Base-by-base conservation (phyloP, 2,888 invertebrate genomes). In the Scaptodrosophila latifasciaeformis region DNA sequence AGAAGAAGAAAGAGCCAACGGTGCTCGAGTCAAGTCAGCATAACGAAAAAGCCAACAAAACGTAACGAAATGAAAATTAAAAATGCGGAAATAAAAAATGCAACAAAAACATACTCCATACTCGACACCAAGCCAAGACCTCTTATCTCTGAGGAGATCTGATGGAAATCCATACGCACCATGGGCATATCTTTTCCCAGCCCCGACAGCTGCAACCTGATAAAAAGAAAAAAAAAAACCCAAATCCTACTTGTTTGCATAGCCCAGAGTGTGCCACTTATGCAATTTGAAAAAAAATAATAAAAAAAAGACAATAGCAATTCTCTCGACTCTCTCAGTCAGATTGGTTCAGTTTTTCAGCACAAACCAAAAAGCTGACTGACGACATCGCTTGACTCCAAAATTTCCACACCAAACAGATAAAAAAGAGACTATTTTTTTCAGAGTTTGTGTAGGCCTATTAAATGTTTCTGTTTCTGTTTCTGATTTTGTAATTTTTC, bases 251-350 rank as follows among this genome's bases (percentile, higher is more conserved):
- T n/a, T n/a, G n/a, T n/a, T 31, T 31, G 4, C 10, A 2, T 10
- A 7, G 31, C 31, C 9, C 31, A 27, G 5, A 9, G n/a, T 31
- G 31, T 31, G 9, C 0, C 71, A 71, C 72, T 71, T 72, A 67
- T 77, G 67, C 67, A 77, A 74, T 71, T 71, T 75, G 68, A n/a
- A 30, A 48, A 29, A 39, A 49, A 30, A 29, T 19, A 18, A 1
- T 19, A 10, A 13, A 34, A 21, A 15, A 34, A 46, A 34, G 18
- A 46, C 31, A 21, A 46, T 45, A 21, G 15, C 13, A 48, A 24
- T 37, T 49, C 49, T 40, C 42, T 37, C 24, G 7, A 13, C 37
- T 1, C 34, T 34, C 15, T 5, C 37, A 37, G 24, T 7, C 4
- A 13, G 17, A 37, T 37, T 37, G 13, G 37, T 37, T 37, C 37